Base-by-base conservation (phyloP, 2,797 vertebrate genomes). In the Chiroxiphia lanceolata region DNA sequence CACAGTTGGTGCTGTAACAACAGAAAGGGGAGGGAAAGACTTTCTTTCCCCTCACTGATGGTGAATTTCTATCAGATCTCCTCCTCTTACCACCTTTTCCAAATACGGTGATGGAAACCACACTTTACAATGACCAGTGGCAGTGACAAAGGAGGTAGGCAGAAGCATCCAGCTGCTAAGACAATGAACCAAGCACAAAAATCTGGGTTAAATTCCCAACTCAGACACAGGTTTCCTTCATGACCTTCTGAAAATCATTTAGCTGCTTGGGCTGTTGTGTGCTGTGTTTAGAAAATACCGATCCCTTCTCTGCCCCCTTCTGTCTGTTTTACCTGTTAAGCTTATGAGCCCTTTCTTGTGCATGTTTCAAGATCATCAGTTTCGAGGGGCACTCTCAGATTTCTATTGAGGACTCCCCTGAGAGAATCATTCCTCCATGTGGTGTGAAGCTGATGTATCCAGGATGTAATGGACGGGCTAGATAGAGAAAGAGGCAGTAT, bases 371-470 rank as follows among this genome's bases (percentile, higher is more conserved):
- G 40, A 63, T 22, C 59, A 48, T 72, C 57, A 44, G 17, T 86
- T 93, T 79, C 76, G 88, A 89, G 81, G 70, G 51, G 56, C 48
- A 25, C 23, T 91, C 85, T 96, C 59, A 89, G 57, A 51, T 95
- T 95, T 90, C 86, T 79, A 9, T 69, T 76, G 70, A 94, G 50
- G 83, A 44, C 70, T 94, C 69, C 80, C 74, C 38, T 20, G 86
- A 83, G 89, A 93, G 50, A 59, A 61, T 45, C 74, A 67, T 80
- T 96, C 77, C 77, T 95, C 34, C 6, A 0, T 26, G 61, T 36
- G 61, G 48, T 63, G 38, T 59, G 67, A 79, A 84, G 67, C 74
- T 82, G 70, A 67, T 79, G 47, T 12, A 40, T 57, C 22, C 31
- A 38, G 69, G 74, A 65, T 70, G 68, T 45, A 74, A 68, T 33